Base-by-base conservation (phyloP, 1,140 invertebrate genomes). In the Muscidifurax raptorellus region DNA sequence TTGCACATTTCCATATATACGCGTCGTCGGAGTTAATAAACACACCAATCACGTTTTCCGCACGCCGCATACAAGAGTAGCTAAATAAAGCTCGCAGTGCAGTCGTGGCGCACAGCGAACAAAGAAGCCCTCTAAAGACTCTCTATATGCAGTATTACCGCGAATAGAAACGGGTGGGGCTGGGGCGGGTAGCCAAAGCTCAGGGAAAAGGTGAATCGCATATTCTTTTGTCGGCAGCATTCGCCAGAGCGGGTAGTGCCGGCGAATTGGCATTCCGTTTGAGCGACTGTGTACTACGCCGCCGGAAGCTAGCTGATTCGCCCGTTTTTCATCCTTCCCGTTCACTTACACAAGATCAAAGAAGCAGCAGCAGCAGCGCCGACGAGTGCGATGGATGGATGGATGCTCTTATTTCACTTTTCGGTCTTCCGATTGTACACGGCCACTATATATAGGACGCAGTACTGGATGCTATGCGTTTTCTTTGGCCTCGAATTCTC, bases 201-300 rank as follows among this genome's bases (percentile, higher is more conserved):
- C 12, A 78, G 44, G 47, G 7, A 82, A 36, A 59, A n/a, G 59
- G 28, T n/a, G 75, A 84, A 84, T 89, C 83, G 80, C 87, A 86
- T 84, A 80, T 87, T 87, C 77, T 87, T 87, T 88, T 88, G 87
- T 87, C 77, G 84, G 86, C 66, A 44, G 22, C 44, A 18, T n/a
- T 25, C 64, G 28, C 80, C 47, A 10, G 12, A 27, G 44, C 10
- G 44, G 44, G 22, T 85, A 75, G 81, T 79, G 77, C 86, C 82
- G 87, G 15, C 1, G 44, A 87, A 89, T 89, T 87, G 88, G 79
- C 86, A 88, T 89, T 89, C 86, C 83, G 85, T 89, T 87, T 87
- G 88, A 89, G 85, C 84, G 66, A 81, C 72, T 83, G 36, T 36
- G n/a, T n/a, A n/a, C 18, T 59, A 75, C 25, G 36, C 32, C 22